Percentiles rank a stretch among this genome's conserved stretches.
These are phyloP conservation scores for Holotrichia oblita DNA, from an alignment of 1,140 invertebrate species.

Conservation along the genomic window DNA sequence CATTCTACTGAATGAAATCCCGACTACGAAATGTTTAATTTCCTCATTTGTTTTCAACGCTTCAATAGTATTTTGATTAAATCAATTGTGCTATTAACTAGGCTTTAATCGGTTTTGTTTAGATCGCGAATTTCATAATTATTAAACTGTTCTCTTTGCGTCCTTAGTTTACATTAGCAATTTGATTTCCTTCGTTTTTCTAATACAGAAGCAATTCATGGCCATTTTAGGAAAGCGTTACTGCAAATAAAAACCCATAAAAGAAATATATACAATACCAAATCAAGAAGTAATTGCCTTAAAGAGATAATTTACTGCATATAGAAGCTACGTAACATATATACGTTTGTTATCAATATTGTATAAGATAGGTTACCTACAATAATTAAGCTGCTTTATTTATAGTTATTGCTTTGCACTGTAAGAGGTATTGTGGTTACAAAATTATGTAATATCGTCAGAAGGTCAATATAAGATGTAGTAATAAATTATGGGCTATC, in stretches of 20 bases:
- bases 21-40: not conserved
- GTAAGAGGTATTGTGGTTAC: too few species aligned
- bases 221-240: not conserved
- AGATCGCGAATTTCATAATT: not conserved
- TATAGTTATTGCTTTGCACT: too few species aligned
- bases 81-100: not conserved
- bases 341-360: too few species aligned
- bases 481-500: too few species aligned
- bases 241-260: not conserved
- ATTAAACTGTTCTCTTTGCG: not conserved
- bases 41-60: not conserved
- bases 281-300: too few species aligned
- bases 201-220: not conserved
- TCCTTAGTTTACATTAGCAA: not conserved
- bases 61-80: constrained; percentile 1
- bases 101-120: not conserved
- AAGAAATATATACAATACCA: too few species aligned
- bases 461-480: too few species aligned
- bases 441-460: too few species aligned
- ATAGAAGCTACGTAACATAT: too few species aligned
- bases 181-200: not conserved
- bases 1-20: not conserved
- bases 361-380: too few species aligned
- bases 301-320: too few species aligned
- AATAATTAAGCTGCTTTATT: too few species aligned